Conservation (phyloP, 1,140 invertebrate species). For the Plutomurus gul region DNA sequence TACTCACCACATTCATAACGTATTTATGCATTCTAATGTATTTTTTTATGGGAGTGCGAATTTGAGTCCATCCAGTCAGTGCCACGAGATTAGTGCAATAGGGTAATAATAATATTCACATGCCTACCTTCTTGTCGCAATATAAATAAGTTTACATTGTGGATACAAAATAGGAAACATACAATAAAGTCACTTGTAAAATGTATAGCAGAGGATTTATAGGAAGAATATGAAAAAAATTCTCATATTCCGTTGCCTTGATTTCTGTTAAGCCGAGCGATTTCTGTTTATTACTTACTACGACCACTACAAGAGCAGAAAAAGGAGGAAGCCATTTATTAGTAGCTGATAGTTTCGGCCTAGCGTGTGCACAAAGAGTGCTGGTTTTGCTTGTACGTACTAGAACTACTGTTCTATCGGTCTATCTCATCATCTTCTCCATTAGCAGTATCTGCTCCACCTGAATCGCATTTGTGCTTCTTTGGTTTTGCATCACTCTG, state of each 20-base stretch:
- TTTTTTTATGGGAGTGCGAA: too few species aligned
- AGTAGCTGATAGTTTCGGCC: not conserved
- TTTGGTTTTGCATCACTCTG: not conserved
- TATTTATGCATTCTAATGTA: too few species aligned
- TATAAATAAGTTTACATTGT: too few species aligned
- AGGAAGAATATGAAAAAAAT: not conserved
- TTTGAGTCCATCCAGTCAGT: too few species aligned
- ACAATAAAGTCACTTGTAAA: too few species aligned
- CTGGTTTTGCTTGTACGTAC: not conserved
- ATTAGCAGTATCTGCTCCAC: not conserved
- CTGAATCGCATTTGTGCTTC: not conserved
- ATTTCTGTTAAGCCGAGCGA: not conserved
- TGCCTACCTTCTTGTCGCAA: too few species aligned
- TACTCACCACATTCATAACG: too few species aligned
- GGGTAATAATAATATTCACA: too few species aligned
- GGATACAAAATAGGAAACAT: too few species aligned
- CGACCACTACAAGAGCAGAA: not conserved
- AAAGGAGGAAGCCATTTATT: slow-evolving; percentile 14
- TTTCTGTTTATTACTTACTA: not conserved
- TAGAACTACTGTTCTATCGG: too few species aligned
- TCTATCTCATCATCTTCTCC: slow-evolving; percentile 2
- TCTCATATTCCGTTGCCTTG: not conserved
- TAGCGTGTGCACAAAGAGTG: not conserved
- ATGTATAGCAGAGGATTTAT: too few species aligned
- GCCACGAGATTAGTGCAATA: too few species aligned